Conservation (phyloP, 2,888 invertebrate species). For the Aphidoletes aphidimyza region DNA sequence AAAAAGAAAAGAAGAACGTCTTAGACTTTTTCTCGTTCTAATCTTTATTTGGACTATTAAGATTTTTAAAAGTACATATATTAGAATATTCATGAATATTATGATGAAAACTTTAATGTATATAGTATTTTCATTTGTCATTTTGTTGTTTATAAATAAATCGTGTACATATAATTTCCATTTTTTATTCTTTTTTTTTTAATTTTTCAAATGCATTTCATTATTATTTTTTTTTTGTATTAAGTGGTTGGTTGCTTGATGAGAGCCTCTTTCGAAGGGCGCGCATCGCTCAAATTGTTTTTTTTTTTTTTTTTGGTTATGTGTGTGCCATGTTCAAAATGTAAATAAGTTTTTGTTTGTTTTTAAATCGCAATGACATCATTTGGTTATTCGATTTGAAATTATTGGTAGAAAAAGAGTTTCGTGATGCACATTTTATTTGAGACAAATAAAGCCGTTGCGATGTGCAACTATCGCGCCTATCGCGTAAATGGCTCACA, state of each 20-base stretch:
- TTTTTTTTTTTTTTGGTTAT: neutral
- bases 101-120: conserved; percentile 51
- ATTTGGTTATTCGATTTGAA: conserved; percentile 20
- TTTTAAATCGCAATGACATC: conserved; percentile 42
- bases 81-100: conserved; percentile 51
- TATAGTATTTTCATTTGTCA: conserved; percentile 29
- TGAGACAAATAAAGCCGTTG: neutral
- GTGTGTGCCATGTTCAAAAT: neutral
- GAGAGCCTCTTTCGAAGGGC: neutral
- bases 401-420: conserved; percentile 42
- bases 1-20: neutral
- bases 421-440: neutral
- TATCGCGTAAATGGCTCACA: neutral
- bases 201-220: conserved; percentile 27
- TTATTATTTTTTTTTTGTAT: neutral
- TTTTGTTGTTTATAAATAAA: conserved; percentile 43
- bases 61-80: conserved; percentile 51
- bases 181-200: conserved; percentile 9
- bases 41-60: conserved; percentile 51
- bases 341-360: neutral
- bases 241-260: conserved; percentile 21
- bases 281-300: too few species aligned
- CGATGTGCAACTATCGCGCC: neutral
- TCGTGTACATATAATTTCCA: conserved; percentile 50
- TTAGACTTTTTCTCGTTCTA: conserved; percentile 44